Evolutionary conservation across 2,888 invertebrate genomes (phyloP), one percentile per base, ranked within the genome.

Genomic region (Bugula neritina): DNA sequence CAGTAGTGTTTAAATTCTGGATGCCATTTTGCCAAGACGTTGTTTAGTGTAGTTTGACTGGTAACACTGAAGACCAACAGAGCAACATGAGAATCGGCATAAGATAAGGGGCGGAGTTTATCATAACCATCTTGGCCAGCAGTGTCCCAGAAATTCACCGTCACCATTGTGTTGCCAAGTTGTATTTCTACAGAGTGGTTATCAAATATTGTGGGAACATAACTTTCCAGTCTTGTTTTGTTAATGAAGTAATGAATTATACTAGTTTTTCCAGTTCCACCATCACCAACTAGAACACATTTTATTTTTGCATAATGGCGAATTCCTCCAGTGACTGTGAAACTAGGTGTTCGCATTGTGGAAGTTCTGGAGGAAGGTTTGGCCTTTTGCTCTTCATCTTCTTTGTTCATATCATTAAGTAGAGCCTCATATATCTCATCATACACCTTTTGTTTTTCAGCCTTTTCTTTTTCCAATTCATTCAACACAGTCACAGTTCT

Each of bases 391-490:
- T 25, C 31, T 13, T 25, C 63, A 10, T 63, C 63, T 63, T 13
- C 31, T 31, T 63, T 63, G 63, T 63, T 63, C 34, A 63, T 63
- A n/a, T 63, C 63, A 13, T 31, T 25, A 13, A 63, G 34, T 13
- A 63, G n/a, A 2, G 31, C 31, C 31, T 63, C 63, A 63, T 63
- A 63, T 29, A 63, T 34, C 63, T 63, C 63, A 63, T 63, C 63
- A 34, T 63, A 63, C 13, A 63, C 63, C 63, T 63, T 63, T 27
- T 63, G 63, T 34, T n/a, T 63, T n/a, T 63, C 63, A 29, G 63
- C 63, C 27, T 63, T 63, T n/a, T 63, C 63, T n/a, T 63, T 63
- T 63, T 63, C 63, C 31, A 63, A n/a, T n/a, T 63, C 63, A 63
- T 27, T 27, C 21, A 63, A 31, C 13, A 63, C 63, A 10, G 63